Base-by-base conservation (phyloP, 23 tunicate genomes). In the Ciona savignyi region DNA sequence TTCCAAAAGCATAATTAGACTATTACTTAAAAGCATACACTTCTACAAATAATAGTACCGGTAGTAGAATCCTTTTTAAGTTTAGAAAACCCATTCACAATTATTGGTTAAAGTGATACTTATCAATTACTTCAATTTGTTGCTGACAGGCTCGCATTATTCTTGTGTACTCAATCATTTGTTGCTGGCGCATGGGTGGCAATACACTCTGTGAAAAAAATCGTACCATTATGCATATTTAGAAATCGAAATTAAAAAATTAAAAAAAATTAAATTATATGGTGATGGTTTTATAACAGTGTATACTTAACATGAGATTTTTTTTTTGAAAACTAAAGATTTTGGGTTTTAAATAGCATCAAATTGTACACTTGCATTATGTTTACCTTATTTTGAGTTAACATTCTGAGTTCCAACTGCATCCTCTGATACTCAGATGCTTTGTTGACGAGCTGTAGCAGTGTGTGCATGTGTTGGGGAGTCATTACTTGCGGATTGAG, bases 81-180 rank as follows among this genome's bases (percentile, higher is more conserved):
- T n/a, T n/a, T n/a, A n/a, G n/a, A n/a, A n/a, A n/a, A n/a, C n/a
- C n/a, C n/a, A n/a, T n/a, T n/a, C n/a, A n/a, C n/a, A n/a, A n/a
- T n/a, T n/a, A n/a, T n/a, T n/a, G n/a, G n/a, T n/a, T n/a, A n/a
- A n/a, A n/a, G n/a, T n/a, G n/a, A n/a, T n/a, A n/a, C n/a, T n/a
- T n/a, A n/a, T n/a, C n/a, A n/a, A n/a, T 30, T 83, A 88, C 96
- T 84, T 88, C 88, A 23, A 88, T 85, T 56, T 88, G 87, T 28
- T 73, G 80, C 30, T 88, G 87, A 27, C 62, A 56, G 60, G 81
- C 87, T 27, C 73, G 35, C 0, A 81, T 30, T 21, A 66, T 32
- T 26, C 76, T 33, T 1, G 77, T 15, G 24, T 31, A 62, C 51
- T 82, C 78, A 63, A 80, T 87, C 1, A 66, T 67, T 33, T 81